Base-by-base conservation (phyloP, 2,797 vertebrate genomes). In the Babyrousa celebensis region DNA sequence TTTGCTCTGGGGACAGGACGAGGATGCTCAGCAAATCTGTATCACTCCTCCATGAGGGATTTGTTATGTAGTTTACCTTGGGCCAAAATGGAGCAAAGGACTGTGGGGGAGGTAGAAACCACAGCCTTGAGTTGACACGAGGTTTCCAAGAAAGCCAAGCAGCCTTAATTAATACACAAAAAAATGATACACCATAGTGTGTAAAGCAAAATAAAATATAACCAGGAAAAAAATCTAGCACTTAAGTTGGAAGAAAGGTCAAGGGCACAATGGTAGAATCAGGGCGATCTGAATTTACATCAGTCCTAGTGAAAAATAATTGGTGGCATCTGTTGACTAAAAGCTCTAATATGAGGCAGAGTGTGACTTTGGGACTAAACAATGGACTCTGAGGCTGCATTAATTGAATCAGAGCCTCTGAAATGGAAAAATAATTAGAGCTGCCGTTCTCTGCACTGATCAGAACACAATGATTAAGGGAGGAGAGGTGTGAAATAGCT, bases 161-260 rank as follows among this genome's bases (percentile, higher is more conserved):
- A 96, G 32, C 72, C 5, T 80, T 75, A 91, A 87, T 72, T 87
- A 84, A 84, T 82, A 65, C 27, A 54, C 32, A 60, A 25, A 52
- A 25, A 52, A 90, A 94, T 23, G 79, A 54, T 91, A 18, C 90
- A 95, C 58, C 6, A 12, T 12, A 63, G 25, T 62, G 9, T 84
- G 27, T 27, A 70, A 96, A 88, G 29, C 65, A 94, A 91, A 62
- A 43, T 36, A 56, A 93, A 92, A 83, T 74, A 18, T 86, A 88
- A 77, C 58, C 2, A 21, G 63, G 43, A 9, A 43, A n/a, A 88
- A 67, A 67, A 56, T 84, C 62, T 60, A 63, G n/a, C 67, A 78
- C 27, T 91, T 32, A 43, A 83, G 20, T 93, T 91, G 27, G 23
- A 77, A n/a, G 89, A 78, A 89, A 72, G 25, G 62, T 74, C 52